phyloP scores from a whole-genome alignment of 2,113 vertebrate genomes.

The Indicator maculatus region DNA sequence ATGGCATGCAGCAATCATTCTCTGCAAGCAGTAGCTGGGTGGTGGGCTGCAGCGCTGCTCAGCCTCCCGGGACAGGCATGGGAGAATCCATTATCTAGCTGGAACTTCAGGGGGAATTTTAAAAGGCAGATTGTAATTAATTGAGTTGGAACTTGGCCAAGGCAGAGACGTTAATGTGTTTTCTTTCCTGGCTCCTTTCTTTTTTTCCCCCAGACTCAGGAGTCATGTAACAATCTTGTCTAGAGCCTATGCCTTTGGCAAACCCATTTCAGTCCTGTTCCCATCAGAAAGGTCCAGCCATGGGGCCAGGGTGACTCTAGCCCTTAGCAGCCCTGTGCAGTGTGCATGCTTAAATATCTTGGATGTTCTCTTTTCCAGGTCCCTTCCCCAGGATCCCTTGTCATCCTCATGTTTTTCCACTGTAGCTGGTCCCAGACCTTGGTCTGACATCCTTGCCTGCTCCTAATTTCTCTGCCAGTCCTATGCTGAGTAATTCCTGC shows the following conservation, averaged over 20 bases:
- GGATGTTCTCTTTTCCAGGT: not conserved
- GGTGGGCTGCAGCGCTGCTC: not conserved
- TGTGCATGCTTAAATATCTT: not conserved
- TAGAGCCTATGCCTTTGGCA: not conserved
- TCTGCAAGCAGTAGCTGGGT: not conserved
- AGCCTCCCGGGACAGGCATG: not conserved
- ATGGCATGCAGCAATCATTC: not conserved
- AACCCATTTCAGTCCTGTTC: not conserved
- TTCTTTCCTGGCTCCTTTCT: not conserved
- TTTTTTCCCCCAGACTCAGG: not conserved
- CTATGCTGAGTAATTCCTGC: not conserved
- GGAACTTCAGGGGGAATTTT: constrained; percentile 52
- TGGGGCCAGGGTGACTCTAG: not conserved
- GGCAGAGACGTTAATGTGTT: constrained; percentile 26
- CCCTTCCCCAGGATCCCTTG: not conserved
- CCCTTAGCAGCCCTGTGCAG: not conserved
- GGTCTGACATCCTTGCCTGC: not conserved
- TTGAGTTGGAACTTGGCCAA: constrained; percentile 63
- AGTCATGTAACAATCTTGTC: not conserved
- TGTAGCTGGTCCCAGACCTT: not conserved
- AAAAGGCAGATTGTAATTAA: constrained; percentile 61
- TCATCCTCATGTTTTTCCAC: not conserved
- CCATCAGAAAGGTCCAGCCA: accelerated
- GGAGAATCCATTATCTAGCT: not conserved
- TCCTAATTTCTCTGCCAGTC: not conserved